These are phyloP conservation scores for Sminthopsis crassicaudata DNA, from an alignment of 2,113 vertebrate genomes.

Conservation along the genomic window DNA sequence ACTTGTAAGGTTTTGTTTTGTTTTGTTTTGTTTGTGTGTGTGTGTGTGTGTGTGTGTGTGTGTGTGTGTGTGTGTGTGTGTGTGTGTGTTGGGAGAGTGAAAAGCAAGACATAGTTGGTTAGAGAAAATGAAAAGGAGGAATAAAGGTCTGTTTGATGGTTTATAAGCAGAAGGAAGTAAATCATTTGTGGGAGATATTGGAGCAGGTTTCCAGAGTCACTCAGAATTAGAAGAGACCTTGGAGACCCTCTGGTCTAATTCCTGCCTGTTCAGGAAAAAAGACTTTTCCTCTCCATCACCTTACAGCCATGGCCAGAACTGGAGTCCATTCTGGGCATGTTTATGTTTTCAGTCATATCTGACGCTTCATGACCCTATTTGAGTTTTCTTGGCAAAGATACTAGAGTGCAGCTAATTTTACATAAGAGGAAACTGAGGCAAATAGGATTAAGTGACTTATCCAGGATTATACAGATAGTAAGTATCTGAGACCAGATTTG, in stretches of 20 bases:
- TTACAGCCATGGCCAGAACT: background rate
- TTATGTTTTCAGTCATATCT: background rate
- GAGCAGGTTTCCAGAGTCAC: background rate
- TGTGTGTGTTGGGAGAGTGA: too few relatives aligned
- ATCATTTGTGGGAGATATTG: background rate
- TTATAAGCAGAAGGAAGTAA: background rate
- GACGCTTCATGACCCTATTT: background rate
- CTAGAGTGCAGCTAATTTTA: background rate
- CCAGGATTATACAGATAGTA: background rate
- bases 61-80: too few relatives aligned
- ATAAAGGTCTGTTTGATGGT: background rate
- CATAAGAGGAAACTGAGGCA: background rate
- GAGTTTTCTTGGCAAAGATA: background rate
- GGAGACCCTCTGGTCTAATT: background rate
- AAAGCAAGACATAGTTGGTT: background rate
- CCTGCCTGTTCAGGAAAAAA: too few relatives aligned
- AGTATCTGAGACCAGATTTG: background rate
- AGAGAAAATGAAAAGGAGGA: background rate
- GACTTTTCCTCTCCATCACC: too few relatives aligned
- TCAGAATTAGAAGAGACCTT: background rate
- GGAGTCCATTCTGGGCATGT: background rate
- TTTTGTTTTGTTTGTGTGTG: too few relatives aligned
- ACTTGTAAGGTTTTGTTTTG: background rate
- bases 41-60: too few relatives aligned
- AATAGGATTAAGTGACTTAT: background rate